phyloP scores from a whole-genome alignment of 2,888 invertebrate genomes.

The Deladenus siricidicola region DNA sequence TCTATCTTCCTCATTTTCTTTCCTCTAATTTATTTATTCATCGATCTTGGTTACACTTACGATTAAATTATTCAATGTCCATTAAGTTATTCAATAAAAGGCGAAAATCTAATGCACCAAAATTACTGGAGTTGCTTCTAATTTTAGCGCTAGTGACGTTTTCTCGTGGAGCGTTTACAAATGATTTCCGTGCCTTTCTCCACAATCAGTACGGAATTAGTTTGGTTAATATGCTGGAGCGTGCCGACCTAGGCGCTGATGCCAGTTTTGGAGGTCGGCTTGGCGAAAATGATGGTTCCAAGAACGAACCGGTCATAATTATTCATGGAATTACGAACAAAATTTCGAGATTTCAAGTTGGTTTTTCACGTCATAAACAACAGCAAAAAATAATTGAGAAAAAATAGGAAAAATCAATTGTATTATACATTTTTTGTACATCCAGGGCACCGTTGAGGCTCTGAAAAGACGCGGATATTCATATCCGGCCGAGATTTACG shows the following conservation, averaged over 20 bases:
- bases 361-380: not conserved
- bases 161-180: constrained; percentile 11
- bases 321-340: constrained; percentile 52
- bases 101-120: too few species aligned
- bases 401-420: not conserved
- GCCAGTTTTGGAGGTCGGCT: constrained; percentile 44
- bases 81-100: too few species aligned
- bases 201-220: constrained; percentile 36
- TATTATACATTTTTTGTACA: not conserved
- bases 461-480: constrained; percentile 39
- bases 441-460: constrained; percentile 35
- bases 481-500: constrained; percentile 38
- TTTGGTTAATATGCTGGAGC: constrained; percentile 39
- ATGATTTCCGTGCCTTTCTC: constrained; percentile 29
- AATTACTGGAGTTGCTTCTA: too few species aligned
- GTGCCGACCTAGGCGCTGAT: constrained; percentile 46
- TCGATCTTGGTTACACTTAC: too few species aligned
- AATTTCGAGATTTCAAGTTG: constrained; percentile 39
- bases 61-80: too few species aligned
- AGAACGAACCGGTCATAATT: constrained; percentile 43
- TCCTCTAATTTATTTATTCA: too few species aligned
- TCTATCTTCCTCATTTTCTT: too few species aligned
- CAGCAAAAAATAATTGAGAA: not conserved
- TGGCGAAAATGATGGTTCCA: constrained; percentile 14
- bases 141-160: not conserved